Base-by-base conservation (phyloP, 2,113 vertebrate genomes). In the Corydoras sp. region DNA sequence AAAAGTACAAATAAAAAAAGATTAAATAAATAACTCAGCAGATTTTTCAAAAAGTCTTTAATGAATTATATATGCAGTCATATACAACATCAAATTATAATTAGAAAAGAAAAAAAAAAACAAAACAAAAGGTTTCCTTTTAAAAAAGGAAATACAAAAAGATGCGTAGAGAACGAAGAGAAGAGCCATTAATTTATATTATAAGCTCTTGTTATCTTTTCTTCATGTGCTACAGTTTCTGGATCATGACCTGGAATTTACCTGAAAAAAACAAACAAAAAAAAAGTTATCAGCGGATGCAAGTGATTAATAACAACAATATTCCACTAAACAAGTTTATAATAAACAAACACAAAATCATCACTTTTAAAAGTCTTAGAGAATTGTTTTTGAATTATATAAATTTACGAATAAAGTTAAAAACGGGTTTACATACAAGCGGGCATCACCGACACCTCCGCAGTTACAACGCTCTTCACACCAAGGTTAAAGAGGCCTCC, bases 161-260 rank as follows among this genome's bases (percentile, higher is more conserved):
- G n/a, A n/a, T n/a, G n/a, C n/a, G n/a, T n/a, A n/a, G n/a, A 43
- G 35, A 43, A 43, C 35, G 7, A 43, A 43, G 2, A 43, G 35
- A 8, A 24, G 31, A 5, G 11, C 15, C 13, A 24, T 48, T 54
- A 31, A 71, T 58, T 13, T 74, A 3, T 53, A 53, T 68, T 63
- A 66, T 66, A 68, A 30, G 31, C 58, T 15, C 6, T 61, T 55
- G 56, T 63, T 69, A 43, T 4, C 35, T 43, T 35, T 82, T 65
- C 67, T 9, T 43, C 15, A 51, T 75, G 15, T 68, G 79, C 81
- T 93, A 95, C 68, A 92, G 86, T 85, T 98, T 98, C 92, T 98
- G 94, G 84, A 98, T 97, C 94, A 98, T 98, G 80, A 98, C 93
- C 83, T 98, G 95, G 87, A 98, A 98, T 93, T 98, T 98, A 88